These are phyloP conservation scores for Xestia sexstrigata DNA, from an alignment of 2,888 invertebrate genomes.

Conservation along the genomic window DNA sequence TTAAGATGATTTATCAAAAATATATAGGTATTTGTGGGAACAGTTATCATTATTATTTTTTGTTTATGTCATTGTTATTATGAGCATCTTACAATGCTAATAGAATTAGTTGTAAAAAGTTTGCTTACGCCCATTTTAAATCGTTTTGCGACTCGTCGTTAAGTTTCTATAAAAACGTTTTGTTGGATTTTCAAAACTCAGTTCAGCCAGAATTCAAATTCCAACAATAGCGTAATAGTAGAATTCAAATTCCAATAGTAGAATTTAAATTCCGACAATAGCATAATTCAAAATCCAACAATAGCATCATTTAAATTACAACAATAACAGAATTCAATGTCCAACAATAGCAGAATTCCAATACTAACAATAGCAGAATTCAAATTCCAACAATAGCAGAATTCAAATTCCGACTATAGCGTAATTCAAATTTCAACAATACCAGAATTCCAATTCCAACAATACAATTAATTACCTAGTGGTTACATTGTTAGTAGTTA, in stretches of 20 bases:
- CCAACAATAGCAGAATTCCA: not conserved
- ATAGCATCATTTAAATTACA: not conserved
- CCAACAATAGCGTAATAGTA: not conserved
- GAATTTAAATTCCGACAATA: not conserved
- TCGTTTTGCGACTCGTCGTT: not conserved
- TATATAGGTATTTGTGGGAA: not conserved
- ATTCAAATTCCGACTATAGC: not conserved
- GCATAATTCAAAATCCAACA: not conserved
- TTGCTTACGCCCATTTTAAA: not conserved
- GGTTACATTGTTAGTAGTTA: constrained; percentile 61
- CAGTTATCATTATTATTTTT: not conserved
- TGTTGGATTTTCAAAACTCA: not conserved
- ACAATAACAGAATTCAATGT: too few species aligned
- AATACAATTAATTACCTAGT: constrained; percentile 26
- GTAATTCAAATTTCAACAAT: too few species aligned
- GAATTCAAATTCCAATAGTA: too few species aligned
- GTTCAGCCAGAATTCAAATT: not conserved
- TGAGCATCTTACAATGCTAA: not conserved
- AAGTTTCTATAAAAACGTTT: not conserved
- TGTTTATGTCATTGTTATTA: not conserved
- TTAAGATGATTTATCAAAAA: not conserved
- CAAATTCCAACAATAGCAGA: too few species aligned
- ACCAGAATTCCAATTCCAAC: not conserved
- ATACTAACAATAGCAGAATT: not conserved
- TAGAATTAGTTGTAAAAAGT: not conserved